Evolutionary conservation across 2,113 vertebrate genomes (phyloP), one percentile per base, ranked within the genome.

Genomic region (Sisor rabdophorus): DNA sequence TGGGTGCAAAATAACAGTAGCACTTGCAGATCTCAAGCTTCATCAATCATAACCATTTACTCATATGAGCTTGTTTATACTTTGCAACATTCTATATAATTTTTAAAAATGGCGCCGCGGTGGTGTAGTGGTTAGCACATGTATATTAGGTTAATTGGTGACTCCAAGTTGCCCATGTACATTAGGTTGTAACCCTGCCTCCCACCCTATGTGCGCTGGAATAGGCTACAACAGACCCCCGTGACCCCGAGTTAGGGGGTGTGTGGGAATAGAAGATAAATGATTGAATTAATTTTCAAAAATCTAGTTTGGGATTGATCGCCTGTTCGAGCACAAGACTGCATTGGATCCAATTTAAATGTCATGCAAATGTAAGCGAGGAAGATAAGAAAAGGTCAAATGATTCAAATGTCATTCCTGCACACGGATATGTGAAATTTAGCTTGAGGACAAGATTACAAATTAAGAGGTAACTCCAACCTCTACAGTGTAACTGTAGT

Each of bases 371-470:
- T 82, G 73, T 30, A n/a, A 73, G 26, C n/a, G 24, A 28, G 32
- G 69, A 30, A 64, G 77, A 86, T 84, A 75, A 83, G 75, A 74
- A 79, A 84, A 85, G 60, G 71, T 81, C 82, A 84, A n/a, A n/a
- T 19, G 32, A 85, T 85, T 83, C 72, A 85, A 84, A 86, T 83
- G 59, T 44, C 60, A 72, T 53, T 44, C 9, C 40, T 30, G 32
- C 68, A 64, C 52, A 44, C 59, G 47, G 59, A 55, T 72, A 47
- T 47, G 22, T 16, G 55, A 47, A 59, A 54, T 20, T 48, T 11
- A 22, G 17, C 53, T 30, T 44, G 2, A 60, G 26, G 13, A 13
- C 24, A 20, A 28, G 28, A 9, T 60, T 59, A 22, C 6, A 2
- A 52, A 58, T 22, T 20, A n/a, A 36, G 60, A 3, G 0, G 4